Evolutionary conservation across 2,113 vertebrate species (phyloP), one percentile per base, ranked within the genome.

Genomic region (Puffinus mauretanicus): DNA sequence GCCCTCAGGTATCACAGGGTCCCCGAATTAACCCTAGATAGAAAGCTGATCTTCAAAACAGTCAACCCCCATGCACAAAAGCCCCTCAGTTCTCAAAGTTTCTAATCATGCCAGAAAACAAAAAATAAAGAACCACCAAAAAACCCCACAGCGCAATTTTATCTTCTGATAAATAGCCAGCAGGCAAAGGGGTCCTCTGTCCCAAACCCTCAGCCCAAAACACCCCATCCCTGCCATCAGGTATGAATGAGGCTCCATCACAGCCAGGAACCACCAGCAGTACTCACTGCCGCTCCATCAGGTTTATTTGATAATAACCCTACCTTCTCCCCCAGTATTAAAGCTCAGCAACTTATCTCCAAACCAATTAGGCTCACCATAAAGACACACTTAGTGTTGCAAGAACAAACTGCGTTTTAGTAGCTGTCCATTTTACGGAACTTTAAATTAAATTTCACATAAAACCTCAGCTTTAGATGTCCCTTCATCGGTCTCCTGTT

Each of bases 401-500:
- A 85, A 88, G 72, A 96, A 93, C 19, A 49, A 93, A 90, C 13
- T 49, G 69, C 8, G 0, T 44, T 90, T 77, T 40, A 88, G 54
- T 54, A 90, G 46, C 25, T 36, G 64, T 57, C 82, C 88, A 29
- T 93, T 97, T 93, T 18, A 84, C 5, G 1, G 64, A 90, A 90
- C 94, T 96, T 94, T 71, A 96, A 95, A 83, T 93, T 88, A 91
- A 86, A 92, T 90, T 95, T 77, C 85, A 77, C 86, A 84, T 91
- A 64, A 95, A 96, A 90, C 22, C 49, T 58, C 85, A 54, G 62
- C 42, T 86, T 94, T 58, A n/a, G 61, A 52, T 66, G n/a, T 62
- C 75, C 81, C 65, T 88, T 85, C 77, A 84, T 92, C 13, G 0
- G 65, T 46, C 44, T 84, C 69, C 69, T 92, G 79, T 93, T 95